Conservation (phyloP, 1,140 invertebrate genomes). For the Drosophila ironensis region DNA sequence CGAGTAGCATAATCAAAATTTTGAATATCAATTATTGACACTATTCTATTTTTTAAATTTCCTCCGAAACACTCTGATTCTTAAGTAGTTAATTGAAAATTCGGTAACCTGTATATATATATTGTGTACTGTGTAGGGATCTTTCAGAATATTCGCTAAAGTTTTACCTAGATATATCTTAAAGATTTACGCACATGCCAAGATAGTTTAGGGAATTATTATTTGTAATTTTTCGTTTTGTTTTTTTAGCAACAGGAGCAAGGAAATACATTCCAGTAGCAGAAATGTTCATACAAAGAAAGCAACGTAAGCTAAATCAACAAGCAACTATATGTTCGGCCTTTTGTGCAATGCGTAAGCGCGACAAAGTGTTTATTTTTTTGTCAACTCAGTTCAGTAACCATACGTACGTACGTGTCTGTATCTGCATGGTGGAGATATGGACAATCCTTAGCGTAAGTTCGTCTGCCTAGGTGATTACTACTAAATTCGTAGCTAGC, state of each 20-base stretch:
- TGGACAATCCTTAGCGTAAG: conserved; percentile 30
- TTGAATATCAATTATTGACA: conserved; percentile 33
- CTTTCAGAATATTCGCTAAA: conserved; percentile 16
- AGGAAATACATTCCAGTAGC: conserved; percentile 69
- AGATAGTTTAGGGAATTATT: conserved; percentile 28
- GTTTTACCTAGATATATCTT: conserved; percentile 8
- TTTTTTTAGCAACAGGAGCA: conserved; percentile 30
- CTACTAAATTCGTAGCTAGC: conserved; percentile 50
- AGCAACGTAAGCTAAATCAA: conserved; percentile 38
- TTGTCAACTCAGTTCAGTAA: conserved; percentile 38
- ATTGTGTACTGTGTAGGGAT: conserved; percentile 1
- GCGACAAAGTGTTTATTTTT: conserved; percentile 20
- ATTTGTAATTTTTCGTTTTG: conserved; percentile 6
- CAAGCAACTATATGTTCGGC: conserved; percentile 28
- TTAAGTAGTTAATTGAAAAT: conserved; percentile 28
- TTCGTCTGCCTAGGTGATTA: conserved; percentile 18
- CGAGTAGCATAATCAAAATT: conserved; percentile 61
- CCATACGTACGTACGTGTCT: conserved; percentile 37
- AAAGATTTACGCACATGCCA: conserved; percentile 41
- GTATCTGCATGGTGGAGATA: conserved; percentile 9
- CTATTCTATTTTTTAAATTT: conserved; percentile 22
- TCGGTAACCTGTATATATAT: conserved; percentile 13
- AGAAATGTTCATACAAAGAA: conserved; percentile 55
- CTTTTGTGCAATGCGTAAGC: conserved; percentile 46
- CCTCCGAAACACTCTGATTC: conserved; percentile 15